Base-by-base conservation (phyloP, 2,888 invertebrate genomes). In the Drosophila prolongata region DNA sequence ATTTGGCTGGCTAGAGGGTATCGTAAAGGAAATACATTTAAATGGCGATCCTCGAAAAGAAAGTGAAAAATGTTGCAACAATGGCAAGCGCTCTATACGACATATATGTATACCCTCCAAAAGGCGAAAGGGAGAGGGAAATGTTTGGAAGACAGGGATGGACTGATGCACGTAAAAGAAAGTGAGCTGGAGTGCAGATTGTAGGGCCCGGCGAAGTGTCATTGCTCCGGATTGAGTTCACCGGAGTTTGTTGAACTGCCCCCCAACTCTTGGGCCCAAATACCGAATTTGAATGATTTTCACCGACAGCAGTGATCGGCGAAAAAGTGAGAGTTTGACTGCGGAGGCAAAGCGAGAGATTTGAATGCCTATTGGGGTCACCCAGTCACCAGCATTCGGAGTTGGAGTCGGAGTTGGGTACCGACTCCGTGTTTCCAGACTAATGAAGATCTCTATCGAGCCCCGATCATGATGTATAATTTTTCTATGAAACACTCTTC, bases 201-300 rank as follows among this genome's bases (percentile, higher is more conserved):
- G 62, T 10, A 55, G 54, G 59, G 49, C 43, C 46, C 34, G 38
- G 47, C 56, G 62, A 50, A 74, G 77, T 88, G 89, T 89, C 89
- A 89, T 80, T 89, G 87, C 75, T 73, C 87, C 71, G 75, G 68
- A 87, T 76, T 78, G 77, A 77, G 89, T 89, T 89, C 78, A 84
- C 60, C 37, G 64, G 47, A 71, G 87, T 89, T 82, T 80, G 74
- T 82, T 87, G 89, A 87, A 87, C 89, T 38, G 52, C n/a, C 52
- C 38, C 38, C 6, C 16, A 10, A 34, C 11, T n/a, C 16, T 14
- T n/a, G 44, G 10, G 2, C 19, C 35, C 1, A 13, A n/a, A 11
- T n/a, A n/a, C 16, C 60, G 37, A 44, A 60, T 60, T 59, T 44
- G 16, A 58, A 59, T 60, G 60, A 61, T 61, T 61, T 61, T 61